These are phyloP conservation scores for Xylocampa areola DNA, from an alignment of 2,888 invertebrate species.

Conservation along the genomic window DNA sequence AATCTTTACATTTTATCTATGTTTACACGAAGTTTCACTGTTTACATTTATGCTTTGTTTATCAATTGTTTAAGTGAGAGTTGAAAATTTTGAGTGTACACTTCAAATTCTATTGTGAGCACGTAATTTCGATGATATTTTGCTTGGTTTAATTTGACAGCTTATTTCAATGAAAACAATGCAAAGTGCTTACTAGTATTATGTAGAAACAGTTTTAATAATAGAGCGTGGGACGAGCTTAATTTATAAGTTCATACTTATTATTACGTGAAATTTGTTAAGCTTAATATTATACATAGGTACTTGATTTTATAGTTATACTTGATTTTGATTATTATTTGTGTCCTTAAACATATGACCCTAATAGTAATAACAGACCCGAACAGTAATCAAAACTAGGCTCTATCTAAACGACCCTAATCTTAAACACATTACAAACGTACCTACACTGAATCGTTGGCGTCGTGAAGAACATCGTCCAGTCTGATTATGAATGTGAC, in stretches of 20 bases:
- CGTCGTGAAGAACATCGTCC: not conserved
- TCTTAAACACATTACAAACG: slow-evolving; percentile 16
- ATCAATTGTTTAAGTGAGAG: slow-evolving; percentile 31
- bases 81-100: slow-evolving; percentile 2
- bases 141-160: not conserved
- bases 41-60: slow-evolving; percentile 31
- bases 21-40: slow-evolving; percentile 25
- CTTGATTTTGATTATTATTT: no score
- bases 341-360: not conserved
- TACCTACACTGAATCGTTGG: slow-evolving; percentile 5
- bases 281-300: no score
- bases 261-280: no score
- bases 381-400: not conserved
- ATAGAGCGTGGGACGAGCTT: no score
- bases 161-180: not conserved
- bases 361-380: not conserved
- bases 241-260: no score
- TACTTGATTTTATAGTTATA: no score
- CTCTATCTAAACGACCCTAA: slow-evolving; percentile 7
- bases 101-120: not conserved
- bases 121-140: slow-evolving; percentile 7
- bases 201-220: no score
- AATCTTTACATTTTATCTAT: slow-evolving; percentile 38
- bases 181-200: not conserved
- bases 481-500: slow-evolving; percentile 39